phyloP scores from a whole-genome alignment of 2,797 vertebrate species.

The Pseudotriccus pelzelni region DNA sequence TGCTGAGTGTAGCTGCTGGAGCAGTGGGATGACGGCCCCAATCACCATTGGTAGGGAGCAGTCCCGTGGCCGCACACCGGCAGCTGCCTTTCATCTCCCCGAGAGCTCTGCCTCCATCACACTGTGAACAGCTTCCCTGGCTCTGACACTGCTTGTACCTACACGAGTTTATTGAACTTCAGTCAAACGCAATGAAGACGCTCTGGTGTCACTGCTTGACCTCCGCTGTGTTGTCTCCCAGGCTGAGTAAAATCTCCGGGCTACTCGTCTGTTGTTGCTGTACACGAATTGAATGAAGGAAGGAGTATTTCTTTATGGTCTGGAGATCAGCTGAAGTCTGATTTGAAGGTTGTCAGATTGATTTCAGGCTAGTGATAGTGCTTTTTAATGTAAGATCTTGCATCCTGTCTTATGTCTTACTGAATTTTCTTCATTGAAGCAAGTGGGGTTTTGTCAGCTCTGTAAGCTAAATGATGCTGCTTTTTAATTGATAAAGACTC shows the following conservation, averaged over 20 bases:
- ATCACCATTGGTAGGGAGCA: neutral
- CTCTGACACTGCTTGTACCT: neutral
- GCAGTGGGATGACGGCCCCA: neutral
- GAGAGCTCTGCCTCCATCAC: neutral
- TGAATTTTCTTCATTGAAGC: neutral
- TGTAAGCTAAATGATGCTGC: neutral
- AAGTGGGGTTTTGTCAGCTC: neutral
- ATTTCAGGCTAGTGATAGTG: neutral
- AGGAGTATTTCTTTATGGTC: neutral
- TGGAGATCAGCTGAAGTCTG: neutral
- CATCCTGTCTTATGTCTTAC: neutral
- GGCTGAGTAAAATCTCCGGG: neutral
- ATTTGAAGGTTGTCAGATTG: slow-evolving; percentile 12
- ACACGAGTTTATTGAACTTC: neutral
- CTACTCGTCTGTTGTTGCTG: neutral
- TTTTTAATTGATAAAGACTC: neutral
- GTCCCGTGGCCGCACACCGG: neutral
- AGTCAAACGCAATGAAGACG: neutral
- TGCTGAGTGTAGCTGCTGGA: neutral
- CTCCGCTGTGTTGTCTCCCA: neutral
- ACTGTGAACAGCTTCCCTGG: neutral
- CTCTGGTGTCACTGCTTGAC: neutral
- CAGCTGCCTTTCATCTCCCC: slow-evolving; percentile 6
- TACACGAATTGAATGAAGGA: neutral
- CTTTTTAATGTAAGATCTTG: neutral